Evolutionary conservation across 1,140 invertebrate genomes (phyloP).

Genomic region (Acromyrmex echinatior): DNA sequence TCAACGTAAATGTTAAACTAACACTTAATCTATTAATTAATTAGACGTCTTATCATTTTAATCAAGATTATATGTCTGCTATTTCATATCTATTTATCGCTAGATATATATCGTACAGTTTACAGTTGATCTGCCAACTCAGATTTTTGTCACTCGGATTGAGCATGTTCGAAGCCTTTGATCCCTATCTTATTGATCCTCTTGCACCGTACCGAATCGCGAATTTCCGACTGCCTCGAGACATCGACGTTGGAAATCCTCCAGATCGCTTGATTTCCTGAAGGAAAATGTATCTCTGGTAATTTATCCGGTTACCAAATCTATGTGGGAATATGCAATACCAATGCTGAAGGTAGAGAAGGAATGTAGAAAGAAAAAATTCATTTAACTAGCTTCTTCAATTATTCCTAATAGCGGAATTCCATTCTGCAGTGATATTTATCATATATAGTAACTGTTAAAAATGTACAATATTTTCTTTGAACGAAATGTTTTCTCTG

Average conservation of each 20-base stretch:
- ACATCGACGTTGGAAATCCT: slow-evolving; percentile 80
- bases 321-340: slow-evolving; percentile 57
- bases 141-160: slow-evolving; percentile 55
- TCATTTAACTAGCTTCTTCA: slow-evolving; percentile 8
- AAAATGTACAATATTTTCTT: neutral
- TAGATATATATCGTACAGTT: slow-evolving; percentile 7
- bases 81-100: neutral
- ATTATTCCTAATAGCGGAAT: slow-evolving; percentile 3
- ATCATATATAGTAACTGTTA: neutral
- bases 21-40: neutral
- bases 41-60: neutral
- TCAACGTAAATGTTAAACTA: neutral
- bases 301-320: slow-evolving; percentile 78
- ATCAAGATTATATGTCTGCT: neutral
- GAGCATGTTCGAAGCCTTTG: slow-evolving; percentile 47
- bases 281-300: slow-evolving; percentile 78
- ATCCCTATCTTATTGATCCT: slow-evolving; percentile 57
- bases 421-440: neutral
- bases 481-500: neutral
- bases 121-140: slow-evolving; percentile 28
- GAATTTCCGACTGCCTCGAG: slow-evolving; percentile 63
- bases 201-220: slow-evolving; percentile 35
- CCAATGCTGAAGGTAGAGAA: neutral
- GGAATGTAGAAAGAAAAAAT: slow-evolving; percentile 12
- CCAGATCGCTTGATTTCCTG: slow-evolving; percentile 75